Percentiles rank a stretch among this genome's conserved stretches.
Evolutionary conservation across 2,113 vertebrate genomes (phyloP).

Genomic region (Rhea americana): DNA sequence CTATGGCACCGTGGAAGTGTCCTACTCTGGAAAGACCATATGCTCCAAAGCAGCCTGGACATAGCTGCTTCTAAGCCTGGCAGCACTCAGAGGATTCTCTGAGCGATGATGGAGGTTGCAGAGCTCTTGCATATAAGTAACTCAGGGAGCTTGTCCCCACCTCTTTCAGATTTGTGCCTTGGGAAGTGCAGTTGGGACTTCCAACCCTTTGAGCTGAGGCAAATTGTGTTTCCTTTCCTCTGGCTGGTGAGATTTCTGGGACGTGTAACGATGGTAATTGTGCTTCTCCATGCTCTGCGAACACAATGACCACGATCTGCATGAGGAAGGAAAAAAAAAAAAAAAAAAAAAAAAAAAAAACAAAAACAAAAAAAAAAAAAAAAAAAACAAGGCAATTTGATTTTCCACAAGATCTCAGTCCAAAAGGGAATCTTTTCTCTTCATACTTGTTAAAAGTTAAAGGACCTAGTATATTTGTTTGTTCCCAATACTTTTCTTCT

Average conservation of each 20-base stretch:
- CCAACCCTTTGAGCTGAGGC: neutral
- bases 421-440: neutral
- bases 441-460: neutral
- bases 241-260: neutral
- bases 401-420: neutral
- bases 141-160: neutral
- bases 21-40: neutral
- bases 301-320: neutral
- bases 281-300: neutral
- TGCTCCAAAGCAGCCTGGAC: neutral
- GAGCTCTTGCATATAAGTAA: neutral
- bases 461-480: neutral
- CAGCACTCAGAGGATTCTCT: neutral
- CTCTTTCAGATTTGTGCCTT: neutral
- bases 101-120: neutral
- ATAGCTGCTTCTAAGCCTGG: neutral
- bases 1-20: rapidly evolving
- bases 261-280: neutral
- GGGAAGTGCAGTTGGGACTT: neutral
- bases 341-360: neutral
- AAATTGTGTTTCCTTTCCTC: neutral
- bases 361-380: neutral
- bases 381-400: neutral
- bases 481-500: neutral
- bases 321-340: neutral